Conservation (phyloP, 2,888 invertebrate species). For the Brenthis hecate region DNA sequence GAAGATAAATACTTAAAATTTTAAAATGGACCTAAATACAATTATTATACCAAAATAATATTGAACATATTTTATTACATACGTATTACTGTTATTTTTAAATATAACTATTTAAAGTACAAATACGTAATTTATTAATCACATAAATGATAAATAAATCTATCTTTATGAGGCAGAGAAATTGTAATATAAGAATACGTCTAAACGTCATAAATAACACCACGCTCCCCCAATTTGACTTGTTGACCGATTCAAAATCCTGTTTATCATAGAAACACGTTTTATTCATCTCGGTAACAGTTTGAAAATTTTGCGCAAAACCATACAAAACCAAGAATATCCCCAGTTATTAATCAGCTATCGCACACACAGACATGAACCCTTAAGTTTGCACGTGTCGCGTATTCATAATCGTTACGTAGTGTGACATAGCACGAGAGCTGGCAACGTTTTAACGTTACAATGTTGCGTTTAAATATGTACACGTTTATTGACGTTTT, state of each 20-base stretch:
- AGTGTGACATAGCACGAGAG: constrained; percentile 26
- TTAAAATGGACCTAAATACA: too few species aligned
- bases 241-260: constrained; percentile 2
- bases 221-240: constrained; percentile 3
- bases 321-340: constrained; percentile 34
- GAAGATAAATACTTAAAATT: too few species aligned
- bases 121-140: too few species aligned
- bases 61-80: too few species aligned
- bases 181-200: neutral
- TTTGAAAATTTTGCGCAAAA: constrained; percentile 5
- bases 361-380: constrained; percentile 25
- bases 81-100: too few species aligned
- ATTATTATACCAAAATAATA: too few species aligned
- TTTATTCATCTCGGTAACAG: neutral
- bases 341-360: constrained; percentile 36
- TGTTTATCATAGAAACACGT: constrained; percentile 26
- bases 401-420: constrained; percentile 25
- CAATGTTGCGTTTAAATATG: constrained; percentile 11
- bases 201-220: neutral
- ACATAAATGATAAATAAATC: too few species aligned
- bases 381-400: constrained; percentile 35
- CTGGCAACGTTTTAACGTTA: constrained; percentile 25
- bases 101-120: too few species aligned
- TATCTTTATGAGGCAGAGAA: too few species aligned
- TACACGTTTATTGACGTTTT: constrained; percentile 2